Conservation (phyloP, 2,797 vertebrate genomes). For the Lepus oiostolus region DNA sequence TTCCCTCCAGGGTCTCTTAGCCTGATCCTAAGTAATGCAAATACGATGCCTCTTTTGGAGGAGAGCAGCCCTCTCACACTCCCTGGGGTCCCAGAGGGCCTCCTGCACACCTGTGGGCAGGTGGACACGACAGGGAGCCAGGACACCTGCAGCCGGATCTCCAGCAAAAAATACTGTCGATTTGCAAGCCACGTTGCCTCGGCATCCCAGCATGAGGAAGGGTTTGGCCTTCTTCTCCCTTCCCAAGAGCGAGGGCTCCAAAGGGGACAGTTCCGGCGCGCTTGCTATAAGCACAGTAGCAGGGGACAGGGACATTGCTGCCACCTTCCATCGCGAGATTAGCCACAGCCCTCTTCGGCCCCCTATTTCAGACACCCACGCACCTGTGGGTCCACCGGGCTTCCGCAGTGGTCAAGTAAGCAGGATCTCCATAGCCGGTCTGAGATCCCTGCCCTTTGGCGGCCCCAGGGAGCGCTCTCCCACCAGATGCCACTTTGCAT, state of each 20-base stretch:
- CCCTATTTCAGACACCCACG: not conserved
- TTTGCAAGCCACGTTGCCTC: fast-evolving
- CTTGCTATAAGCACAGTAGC: not conserved
- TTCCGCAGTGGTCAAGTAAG: not conserved
- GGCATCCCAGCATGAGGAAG: not conserved
- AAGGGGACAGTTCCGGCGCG: not conserved
- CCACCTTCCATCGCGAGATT: not conserved
- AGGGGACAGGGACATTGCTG: not conserved
- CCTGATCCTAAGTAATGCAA: not conserved
- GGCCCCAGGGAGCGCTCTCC: not conserved
- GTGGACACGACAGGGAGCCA: not conserved
- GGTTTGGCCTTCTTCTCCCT: not conserved
- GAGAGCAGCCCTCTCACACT: not conserved
- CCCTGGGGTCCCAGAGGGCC: fast-evolving
- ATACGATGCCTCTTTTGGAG: not conserved
- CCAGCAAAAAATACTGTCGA: not conserved
- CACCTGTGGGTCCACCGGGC: not conserved
- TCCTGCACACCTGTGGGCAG: not conserved
- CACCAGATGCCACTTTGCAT: not conserved
- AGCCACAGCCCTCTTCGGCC: not conserved
- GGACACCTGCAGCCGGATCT: not conserved
- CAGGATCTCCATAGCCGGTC: not conserved
- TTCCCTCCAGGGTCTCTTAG: not conserved
- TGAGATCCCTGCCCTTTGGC: not conserved
- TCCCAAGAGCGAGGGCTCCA: not conserved